These are phyloP conservation scores for Callipepla squamata DNA, from an alignment of 2,113 vertebrate species.

Conservation along the genomic window DNA sequence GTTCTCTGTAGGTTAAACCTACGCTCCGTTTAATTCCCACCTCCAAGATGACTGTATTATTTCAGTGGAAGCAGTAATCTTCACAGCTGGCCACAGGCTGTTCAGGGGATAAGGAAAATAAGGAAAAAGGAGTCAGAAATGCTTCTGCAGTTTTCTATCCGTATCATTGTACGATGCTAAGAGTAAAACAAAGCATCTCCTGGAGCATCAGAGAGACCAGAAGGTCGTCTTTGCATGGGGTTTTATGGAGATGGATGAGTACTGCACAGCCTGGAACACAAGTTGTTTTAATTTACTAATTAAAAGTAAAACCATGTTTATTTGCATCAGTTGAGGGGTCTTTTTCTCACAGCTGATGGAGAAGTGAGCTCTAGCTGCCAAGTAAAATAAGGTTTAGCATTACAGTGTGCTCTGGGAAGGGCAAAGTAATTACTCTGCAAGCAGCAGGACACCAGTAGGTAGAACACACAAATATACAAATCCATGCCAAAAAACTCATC, in stretches of 20 bases:
- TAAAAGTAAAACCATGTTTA: conserved; percentile 52
- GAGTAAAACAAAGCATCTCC: background rate
- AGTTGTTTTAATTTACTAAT: conserved; percentile 56
- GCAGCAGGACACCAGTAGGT: conserved; percentile 10
- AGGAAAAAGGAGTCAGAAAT: background rate
- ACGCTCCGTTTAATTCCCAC: background rate
- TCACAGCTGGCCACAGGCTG: background rate
- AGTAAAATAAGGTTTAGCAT: conserved; percentile 28
- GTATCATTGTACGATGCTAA: background rate
- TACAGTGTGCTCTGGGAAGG: conserved; percentile 23
- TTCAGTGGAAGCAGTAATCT: background rate
- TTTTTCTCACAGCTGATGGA: conserved; percentile 55
- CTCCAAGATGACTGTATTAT: background rate
- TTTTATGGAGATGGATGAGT: conserved; percentile 20
- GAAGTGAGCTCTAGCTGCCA: conserved; percentile 35
- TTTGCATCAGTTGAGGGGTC: conserved; percentile 56
- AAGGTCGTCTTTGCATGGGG: background rate
- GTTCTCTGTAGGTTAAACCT: background rate
- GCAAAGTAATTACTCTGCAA: conserved; percentile 58
- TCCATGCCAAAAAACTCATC: conserved; percentile 1
- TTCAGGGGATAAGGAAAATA: background rate
- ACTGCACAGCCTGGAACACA: background rate
- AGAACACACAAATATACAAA: background rate
- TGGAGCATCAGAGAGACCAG: background rate
- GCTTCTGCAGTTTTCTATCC: background rate